Percentiles rank a stretch among this genome's conserved stretches.
These are phyloP conservation scores for Gordius sp. DNA, from an alignment of 2,888 invertebrate genomes.

Conservation along the genomic window DNA sequence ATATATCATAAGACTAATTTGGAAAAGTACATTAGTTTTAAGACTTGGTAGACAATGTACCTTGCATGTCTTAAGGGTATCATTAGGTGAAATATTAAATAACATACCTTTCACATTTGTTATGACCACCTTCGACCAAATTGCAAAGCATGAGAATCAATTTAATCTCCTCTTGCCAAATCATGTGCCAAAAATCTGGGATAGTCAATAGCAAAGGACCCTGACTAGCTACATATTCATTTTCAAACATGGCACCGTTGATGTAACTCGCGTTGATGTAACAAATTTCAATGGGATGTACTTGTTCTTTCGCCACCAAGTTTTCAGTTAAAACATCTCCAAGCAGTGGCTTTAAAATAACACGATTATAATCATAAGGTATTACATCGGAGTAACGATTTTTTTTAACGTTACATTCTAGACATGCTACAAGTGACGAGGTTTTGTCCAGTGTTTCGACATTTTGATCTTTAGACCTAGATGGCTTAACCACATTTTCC, in stretches of 20 bases:
- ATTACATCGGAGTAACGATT: neutral
- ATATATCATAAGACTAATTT: no score
- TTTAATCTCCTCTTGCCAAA: slow-evolving; percentile 15
- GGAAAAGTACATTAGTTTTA: no score
- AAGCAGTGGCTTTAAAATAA: neutral
- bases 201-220: slow-evolving; percentile 1
- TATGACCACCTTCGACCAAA: neutral
- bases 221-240: neutral
- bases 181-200: slow-evolving; percentile 16
- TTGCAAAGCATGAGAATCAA: slow-evolving; percentile 12
- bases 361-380: slow-evolving; percentile 5
- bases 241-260: neutral
- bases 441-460: neutral
- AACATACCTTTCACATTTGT: no score
- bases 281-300: neutral
- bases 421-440: neutral
- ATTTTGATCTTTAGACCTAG: neutral
- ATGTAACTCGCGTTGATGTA: slow-evolving; percentile 17
- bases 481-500: neutral
- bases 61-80: no score
- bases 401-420: neutral
- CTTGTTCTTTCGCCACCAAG: neutral
- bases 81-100: no score
- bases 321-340: neutral
- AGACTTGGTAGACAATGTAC: no score